Evolutionary conservation across 2,113 vertebrate species (phyloP).

Genomic region (Pycnonotus jocosus): DNA sequence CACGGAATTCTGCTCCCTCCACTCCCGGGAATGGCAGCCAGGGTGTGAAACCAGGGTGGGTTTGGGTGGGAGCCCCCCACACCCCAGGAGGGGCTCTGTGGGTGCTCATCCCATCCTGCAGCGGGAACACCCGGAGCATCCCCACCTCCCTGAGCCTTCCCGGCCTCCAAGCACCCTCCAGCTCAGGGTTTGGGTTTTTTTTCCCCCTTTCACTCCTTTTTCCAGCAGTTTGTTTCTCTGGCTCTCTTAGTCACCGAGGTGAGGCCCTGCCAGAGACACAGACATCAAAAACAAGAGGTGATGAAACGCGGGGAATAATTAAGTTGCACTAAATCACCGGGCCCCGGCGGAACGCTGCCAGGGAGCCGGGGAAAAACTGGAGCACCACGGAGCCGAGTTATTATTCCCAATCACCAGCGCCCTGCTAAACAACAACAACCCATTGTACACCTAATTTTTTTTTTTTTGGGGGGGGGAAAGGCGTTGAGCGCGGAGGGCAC

Average conservation of each 20-base stretch:
- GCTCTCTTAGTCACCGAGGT: constrained; percentile 58
- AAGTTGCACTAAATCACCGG: constrained; percentile 49
- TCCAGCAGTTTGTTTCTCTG: constrained; percentile 7
- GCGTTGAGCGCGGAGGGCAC: too few relatives aligned
- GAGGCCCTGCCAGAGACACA: constrained; percentile 56
- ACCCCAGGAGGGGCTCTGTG: rapidly evolving
- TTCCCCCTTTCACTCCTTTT: constrained; percentile 18
- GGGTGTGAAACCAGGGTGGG: rapidly evolving
- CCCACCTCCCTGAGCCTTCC: rapidly evolving
- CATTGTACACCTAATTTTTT: neutral
- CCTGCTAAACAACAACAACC: constrained; percentile 7
- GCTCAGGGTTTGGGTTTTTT: neutral
- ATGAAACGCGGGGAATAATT: constrained; percentile 57
- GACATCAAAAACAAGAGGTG: constrained; percentile 67
- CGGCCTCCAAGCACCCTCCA: neutral
- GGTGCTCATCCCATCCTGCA: rapidly evolving
- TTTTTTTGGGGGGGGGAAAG: neutral
- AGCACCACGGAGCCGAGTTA: constrained; percentile 4
- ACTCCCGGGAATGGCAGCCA: neutral
- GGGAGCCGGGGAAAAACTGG: constrained; percentile 39
- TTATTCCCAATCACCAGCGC: constrained; percentile 25
- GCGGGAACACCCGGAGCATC: rapidly evolving
- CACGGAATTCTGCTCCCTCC: rapidly evolving
- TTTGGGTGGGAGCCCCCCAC: neutral
- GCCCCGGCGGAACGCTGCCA: constrained; percentile 16